Base-by-base conservation (phyloP, 2,797 vertebrate species). In the Heteromormyrus szaboi region DNA sequence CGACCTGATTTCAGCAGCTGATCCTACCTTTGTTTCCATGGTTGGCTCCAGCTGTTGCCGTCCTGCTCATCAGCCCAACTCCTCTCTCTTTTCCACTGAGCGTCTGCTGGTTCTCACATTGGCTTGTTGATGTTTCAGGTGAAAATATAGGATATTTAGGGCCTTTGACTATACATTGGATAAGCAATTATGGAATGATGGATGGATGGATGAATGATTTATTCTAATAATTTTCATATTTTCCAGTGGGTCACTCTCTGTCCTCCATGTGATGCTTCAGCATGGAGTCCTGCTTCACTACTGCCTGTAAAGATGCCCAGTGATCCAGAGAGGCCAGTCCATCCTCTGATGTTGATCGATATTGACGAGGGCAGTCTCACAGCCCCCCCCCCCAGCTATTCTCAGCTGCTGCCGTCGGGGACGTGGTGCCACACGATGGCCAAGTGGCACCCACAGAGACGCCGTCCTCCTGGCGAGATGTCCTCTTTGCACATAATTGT, bases 1-100 rank as follows among this genome's bases (percentile, higher is more conserved):
- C 94, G 94, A 95, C 94, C 94, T 94, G 94, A 94, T 95, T 95
- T 93, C 54, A 11, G 37, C 56, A 89, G 90, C 91, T 95, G 96
- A 96, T 96, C 93, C 94, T 90, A 94, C 88, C 92, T 92, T 93
- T 92, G 59, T 94, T 93, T 91, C 92, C 90, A 89, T 90, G 91
- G 22, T 84, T 90, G 89, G 81, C 90, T 8, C 56, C 92, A 89
- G 89, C 90, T 76, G 89, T 89, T 90, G 87, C 86, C 59, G 41
- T 76, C 29, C 88, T 89, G 89, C 89, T 88, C 46, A 41, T 90
- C 17, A 29, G 53, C 3, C 33, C 8, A 59, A 11, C 22, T 85
- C 8, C 62, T 48, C 48, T 85, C 11, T 85, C 44, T 25, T 48
- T 22, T 51, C n/a, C 48, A 22, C 1, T 85, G 81, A 25, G 46